Evolutionary conservation across 64 coral and sea anemone species (phyloP).

Genomic region (Stichodactyla mertensii): DNA sequence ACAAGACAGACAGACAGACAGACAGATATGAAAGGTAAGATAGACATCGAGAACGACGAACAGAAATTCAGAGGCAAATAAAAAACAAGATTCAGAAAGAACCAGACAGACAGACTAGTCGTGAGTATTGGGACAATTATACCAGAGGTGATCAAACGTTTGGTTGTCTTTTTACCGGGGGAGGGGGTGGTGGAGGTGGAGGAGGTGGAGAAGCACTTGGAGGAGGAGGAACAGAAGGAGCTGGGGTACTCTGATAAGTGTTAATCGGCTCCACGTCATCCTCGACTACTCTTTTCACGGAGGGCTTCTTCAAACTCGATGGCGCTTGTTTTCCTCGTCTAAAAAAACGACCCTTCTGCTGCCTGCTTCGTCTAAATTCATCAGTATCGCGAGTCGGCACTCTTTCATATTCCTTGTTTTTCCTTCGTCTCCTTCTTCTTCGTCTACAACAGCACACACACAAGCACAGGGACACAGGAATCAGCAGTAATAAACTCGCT

Average conservation of each 20-base stretch:
- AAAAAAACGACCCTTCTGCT: not conserved
- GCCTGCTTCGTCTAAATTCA: not conserved
- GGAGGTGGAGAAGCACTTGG: not conserved
- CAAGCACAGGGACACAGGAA: not conserved
- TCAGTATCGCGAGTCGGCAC: not conserved
- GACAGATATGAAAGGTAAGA: too few relatives aligned
- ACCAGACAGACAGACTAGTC: too few relatives aligned
- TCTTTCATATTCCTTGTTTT: conserved; percentile 4
- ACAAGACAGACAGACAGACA: too few relatives aligned
- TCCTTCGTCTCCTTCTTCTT: not conserved
- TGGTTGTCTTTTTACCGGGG: not conserved
- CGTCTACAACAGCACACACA: not conserved
- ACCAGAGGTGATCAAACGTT: not conserved
- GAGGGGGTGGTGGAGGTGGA: conserved; percentile 13
- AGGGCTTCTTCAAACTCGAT: not conserved
- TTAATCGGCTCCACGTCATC: not conserved
- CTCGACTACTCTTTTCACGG: not conserved
- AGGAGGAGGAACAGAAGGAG: not conserved
- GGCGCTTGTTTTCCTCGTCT: not conserved
- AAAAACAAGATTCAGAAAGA: too few relatives aligned
- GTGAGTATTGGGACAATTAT: too few relatives aligned
- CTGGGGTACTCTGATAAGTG: not conserved
- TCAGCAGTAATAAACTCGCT: not conserved
- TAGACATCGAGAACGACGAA: too few relatives aligned
- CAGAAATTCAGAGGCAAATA: too few relatives aligned